Conservation (phyloP, 2,888 invertebrate species). For the Calameuta filiformis region DNA sequence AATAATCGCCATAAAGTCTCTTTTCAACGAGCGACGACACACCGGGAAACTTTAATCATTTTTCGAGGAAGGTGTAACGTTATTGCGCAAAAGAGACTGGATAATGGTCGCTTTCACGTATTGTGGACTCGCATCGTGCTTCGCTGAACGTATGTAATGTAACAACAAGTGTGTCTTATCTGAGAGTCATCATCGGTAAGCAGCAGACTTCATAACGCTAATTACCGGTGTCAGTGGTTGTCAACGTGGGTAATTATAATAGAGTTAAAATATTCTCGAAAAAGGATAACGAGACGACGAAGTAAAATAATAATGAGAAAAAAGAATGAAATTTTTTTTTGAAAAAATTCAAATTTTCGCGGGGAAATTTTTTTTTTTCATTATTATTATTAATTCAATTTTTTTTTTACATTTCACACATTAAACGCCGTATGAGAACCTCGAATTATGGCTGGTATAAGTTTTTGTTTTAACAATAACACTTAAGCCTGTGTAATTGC, state of each 20-base stretch:
- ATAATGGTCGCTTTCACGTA: conserved; percentile 65
- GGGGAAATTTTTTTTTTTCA: not conserved
- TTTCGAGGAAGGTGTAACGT: conserved; percentile 33
- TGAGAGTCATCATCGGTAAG: conserved; percentile 53
- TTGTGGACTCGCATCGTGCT: conserved; percentile 50
- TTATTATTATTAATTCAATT: not conserved
- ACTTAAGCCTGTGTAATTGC: conserved; percentile 44
- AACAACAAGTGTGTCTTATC: conserved; percentile 51
- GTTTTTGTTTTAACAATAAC: conserved; percentile 61
- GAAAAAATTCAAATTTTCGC: not conserved
- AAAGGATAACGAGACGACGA: not conserved
- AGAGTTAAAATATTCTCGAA: not conserved
- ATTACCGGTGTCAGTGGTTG: conserved; percentile 59
- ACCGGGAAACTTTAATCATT: not conserved
- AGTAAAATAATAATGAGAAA: not conserved
- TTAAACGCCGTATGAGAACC: conserved; percentile 41
- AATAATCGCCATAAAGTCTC: not conserved
- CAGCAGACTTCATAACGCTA: conserved; percentile 61
- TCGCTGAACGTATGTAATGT: conserved; percentile 52
- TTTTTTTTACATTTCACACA: conserved; percentile 24
- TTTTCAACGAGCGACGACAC: not conserved
- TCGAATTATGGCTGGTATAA: conserved; percentile 46
- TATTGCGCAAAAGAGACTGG: conserved; percentile 53
- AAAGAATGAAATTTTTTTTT: not conserved
- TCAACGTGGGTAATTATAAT: conserved; percentile 34